Conservation (phyloP, 2,888 invertebrate species). For the Ectemnius cavifrons region DNA sequence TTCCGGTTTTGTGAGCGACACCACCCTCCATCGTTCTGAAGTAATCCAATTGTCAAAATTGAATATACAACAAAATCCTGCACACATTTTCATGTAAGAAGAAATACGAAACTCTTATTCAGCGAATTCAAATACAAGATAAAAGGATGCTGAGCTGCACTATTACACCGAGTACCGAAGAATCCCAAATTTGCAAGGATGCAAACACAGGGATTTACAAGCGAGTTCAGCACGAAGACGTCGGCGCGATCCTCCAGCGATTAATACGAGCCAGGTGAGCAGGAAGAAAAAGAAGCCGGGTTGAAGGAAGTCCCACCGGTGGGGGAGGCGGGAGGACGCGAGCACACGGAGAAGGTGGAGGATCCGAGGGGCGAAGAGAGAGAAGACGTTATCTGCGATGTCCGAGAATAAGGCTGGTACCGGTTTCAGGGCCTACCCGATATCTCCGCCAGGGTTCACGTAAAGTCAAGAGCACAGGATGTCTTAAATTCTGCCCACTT, state of each 20-base stretch:
- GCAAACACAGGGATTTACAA: slow-evolving; percentile 10
- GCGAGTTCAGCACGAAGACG: slow-evolving; percentile 20
- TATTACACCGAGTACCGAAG: no score
- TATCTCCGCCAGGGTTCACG: slow-evolving; percentile 17
- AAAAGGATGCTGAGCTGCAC: no score
- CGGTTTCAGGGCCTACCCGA: slow-evolving; percentile 43
- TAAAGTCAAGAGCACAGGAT: slow-evolving; percentile 10
- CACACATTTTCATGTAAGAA: no score
- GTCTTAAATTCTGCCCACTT: slow-evolving; percentile 16
- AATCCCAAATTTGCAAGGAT: no score
- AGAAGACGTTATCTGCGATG: slow-evolving; percentile 32
- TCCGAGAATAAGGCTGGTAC: slow-evolving; percentile 39
- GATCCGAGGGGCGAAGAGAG: slow-evolving; percentile 5
- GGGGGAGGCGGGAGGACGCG: background rate
- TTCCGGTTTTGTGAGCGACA: background rate
- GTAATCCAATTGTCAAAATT: no score
- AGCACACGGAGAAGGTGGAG: background rate
- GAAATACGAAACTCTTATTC: no score
- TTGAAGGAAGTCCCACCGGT: no score
- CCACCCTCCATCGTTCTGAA: no score
- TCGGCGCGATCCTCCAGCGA: slow-evolving; percentile 21
- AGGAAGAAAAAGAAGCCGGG: slow-evolving; percentile 20
- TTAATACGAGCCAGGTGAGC: slow-evolving; percentile 24
- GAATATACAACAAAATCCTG: no score
- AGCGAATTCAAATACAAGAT: no score